Percentiles rank a stretch among this genome's conserved stretches.
These are phyloP conservation scores for Takifugu ocellatus DNA, from an alignment of 2,797 vertebrate genomes.

Conservation along the genomic window DNA sequence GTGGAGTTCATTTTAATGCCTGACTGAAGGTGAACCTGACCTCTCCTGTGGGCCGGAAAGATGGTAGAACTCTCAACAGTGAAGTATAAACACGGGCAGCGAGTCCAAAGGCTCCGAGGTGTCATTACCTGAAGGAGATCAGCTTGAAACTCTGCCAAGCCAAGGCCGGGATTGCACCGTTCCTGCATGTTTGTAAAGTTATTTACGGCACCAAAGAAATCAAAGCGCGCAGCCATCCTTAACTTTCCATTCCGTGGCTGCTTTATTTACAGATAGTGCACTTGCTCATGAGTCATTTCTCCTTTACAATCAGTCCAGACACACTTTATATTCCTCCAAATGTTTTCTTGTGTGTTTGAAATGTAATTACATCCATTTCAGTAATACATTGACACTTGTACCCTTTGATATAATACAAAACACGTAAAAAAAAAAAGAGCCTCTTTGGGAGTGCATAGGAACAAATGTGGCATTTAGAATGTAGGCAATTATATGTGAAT, in stretches of 20 bases:
- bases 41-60: constrained; percentile 37
- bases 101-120: constrained; percentile 44
- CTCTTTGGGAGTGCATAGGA: constrained; percentile 51
- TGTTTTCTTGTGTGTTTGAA: background rate
- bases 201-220: constrained; percentile 57
- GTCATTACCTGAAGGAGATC: constrained; percentile 61
- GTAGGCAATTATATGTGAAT: constrained; percentile 56
- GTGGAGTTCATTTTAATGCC: constrained; percentile 59
- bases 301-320: constrained; percentile 3
- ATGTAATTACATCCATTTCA: constrained; percentile 21
- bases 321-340: background rate
- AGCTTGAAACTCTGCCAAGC: constrained; percentile 37
- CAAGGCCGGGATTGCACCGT: constrained; percentile 33
- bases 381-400: background rate
- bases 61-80: constrained; percentile 43
- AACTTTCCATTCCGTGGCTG: constrained; percentile 1
- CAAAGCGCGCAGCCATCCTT: constrained; percentile 16
- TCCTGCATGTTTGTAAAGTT: background rate
- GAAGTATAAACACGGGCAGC: constrained; percentile 47
- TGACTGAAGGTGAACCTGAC: constrained; percentile 68
- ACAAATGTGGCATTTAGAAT: constrained; percentile 73
- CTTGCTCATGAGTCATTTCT: constrained; percentile 12
- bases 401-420: constrained; percentile 19
- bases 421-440: constrained; percentile 8
- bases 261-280: constrained; percentile 22